Conservation (phyloP, 2,113 vertebrate species). For the Amblyornis subalaris region DNA sequence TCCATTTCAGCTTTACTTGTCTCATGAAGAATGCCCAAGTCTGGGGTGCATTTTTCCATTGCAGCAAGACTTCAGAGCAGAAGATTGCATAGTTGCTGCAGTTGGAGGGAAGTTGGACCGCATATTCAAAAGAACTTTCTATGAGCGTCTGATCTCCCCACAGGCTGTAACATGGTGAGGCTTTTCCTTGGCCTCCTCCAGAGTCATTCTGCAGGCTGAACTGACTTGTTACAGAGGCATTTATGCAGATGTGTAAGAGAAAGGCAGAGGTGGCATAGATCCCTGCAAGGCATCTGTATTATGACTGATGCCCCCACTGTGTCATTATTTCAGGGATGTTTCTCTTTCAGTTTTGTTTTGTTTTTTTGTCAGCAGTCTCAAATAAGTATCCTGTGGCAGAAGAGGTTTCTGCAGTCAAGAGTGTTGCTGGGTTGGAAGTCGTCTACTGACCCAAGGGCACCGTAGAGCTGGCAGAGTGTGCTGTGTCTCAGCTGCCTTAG, state of each 20-base stretch:
- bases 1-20: neutral
- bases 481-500: neutral
- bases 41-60: neutral
- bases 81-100: neutral
- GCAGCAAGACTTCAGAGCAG: neutral
- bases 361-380: neutral
- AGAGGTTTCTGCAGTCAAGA: neutral
- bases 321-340: neutral
- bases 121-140: neutral
- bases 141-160: neutral
- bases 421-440: neutral
- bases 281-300: neutral
- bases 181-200: neutral
- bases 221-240: neutral
- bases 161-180: neutral
- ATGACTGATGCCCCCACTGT: neutral
- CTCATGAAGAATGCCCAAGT: neutral
- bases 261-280: neutral
- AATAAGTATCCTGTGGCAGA: neutral
- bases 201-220: neutral
- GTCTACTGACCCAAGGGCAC: neutral
- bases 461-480: neutral
- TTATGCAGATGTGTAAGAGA: accelerated
- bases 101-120: neutral
- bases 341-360: neutral